Evolutionary conservation across 2,797 vertebrate species (phyloP), one percentile per base, ranked within the genome.

Genomic region (Orientallactaga sibirica): DNA sequence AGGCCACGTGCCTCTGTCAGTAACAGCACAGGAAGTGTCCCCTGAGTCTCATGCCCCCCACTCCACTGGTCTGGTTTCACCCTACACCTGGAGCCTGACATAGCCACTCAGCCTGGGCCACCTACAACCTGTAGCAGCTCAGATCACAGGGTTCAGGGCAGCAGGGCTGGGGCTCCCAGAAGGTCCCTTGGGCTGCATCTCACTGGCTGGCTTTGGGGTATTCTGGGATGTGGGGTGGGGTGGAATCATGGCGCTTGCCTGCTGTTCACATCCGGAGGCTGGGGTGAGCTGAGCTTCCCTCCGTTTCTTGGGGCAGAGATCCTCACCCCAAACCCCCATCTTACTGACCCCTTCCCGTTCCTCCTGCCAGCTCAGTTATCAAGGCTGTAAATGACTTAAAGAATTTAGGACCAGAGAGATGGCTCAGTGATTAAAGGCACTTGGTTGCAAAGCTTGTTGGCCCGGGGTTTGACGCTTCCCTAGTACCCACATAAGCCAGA

Each of bases 271-370:
- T 5, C 14, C n/a, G 33, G 62, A 15, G 62, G 24, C 16, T 64
- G 62, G 20, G 62, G 62, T 64, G 8, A 58, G 55, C 55, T 58
- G 55, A 58, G 55, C 55, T 15, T 16, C 55, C 12, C 55, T 58
- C 55, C 14, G 55, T 58, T 58, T 58, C 18, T 70, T 19, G 29
- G 66, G 48, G 12, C 64, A 68, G n/a, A 78, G 29, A 11, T 1
- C 74, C 22, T 61, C 0, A 4, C 1, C 1, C 1, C 9, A 27
- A 29, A 4, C 16, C n/a, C n/a, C 14, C 1, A 10, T 12, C 66
- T 61, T n/a, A 52, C 22, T 16, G 10, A 33, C 22, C 62, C 75
- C 86, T 27, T 15, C 3, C 10, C 4, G 10, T 58, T 8, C 5
- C 15, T 33, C 66, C 86, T 19, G 5, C 37, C 22, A 20, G 11